Base-by-base conservation (phyloP, 2,888 invertebrate species). In the Kryphioiulus occultus region DNA sequence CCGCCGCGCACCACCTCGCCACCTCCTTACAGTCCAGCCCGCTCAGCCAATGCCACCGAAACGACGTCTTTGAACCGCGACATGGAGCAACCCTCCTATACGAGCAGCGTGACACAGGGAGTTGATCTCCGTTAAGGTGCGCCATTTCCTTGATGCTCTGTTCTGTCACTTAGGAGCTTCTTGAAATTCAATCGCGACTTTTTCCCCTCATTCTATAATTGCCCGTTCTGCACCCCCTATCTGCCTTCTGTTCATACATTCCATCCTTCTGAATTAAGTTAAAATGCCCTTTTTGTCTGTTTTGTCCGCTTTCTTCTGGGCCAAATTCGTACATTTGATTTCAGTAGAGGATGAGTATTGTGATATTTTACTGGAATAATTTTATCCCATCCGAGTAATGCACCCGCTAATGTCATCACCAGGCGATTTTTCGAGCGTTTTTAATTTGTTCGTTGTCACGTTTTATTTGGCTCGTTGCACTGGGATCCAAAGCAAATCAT, bases 31-130 rank as follows among this genome's bases (percentile, higher is more conserved):
- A 90, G 91, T 90, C 92, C 91, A 19, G 90, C 90, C 19, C 92
- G 93, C 84, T 93, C 93, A 88, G 32, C 53, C 84, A 82, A 85
- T 26, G 84, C 87, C 15, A 39, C 87, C 17, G 96, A 96, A 92
- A 95, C 94, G 91, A 95, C 95, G 59, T 95, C 95, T 90, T 93
- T 96, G 90, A 95, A 93, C 90, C 92, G 93, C 88, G 78, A 42
- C 42, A 92, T 93, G 85, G 93, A 93, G 89, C 92, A 93, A 89
- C 92, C 93, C 19, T 86, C 88, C 10, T 89, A 89, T 47, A 88
- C 89, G 17, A 47, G 86, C 44, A 39, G 83, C 44, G 59, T 59
- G 12, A 30, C 59, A 26, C 86, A 86, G 35, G 86, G 53, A 86
- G 42, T 53, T 19, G 35, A 35, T 86, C 86, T 86, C 26, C 39